Base-by-base conservation (phyloP, 2,797 vertebrate species). In the Fistularia commersonii region DNA sequence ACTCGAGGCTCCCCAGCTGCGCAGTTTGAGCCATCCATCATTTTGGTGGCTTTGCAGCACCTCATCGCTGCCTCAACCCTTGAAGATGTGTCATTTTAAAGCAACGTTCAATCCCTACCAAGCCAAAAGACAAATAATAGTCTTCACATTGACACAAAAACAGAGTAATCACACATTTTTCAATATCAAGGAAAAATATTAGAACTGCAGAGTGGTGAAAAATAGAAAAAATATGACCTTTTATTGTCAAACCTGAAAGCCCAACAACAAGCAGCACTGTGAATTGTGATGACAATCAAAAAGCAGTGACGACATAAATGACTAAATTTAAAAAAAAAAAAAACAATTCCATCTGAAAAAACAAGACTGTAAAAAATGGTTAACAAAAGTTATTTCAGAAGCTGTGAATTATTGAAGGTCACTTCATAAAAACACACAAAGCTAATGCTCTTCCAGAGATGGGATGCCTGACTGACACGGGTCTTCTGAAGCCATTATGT, bases 1-100 rank as follows among this genome's bases (percentile, higher is more conserved):
- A 60, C 76, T 76, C 60, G 54, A 75, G 59, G 48, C 49, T 71
- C 63, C 68, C 61, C 56, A 55, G 65, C 44, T 64, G 15, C 69
- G 70, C 60, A 45, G 66, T 80, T 66, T 76, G 72, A 82, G 74
- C 65, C 51, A 44, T 70, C 51, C 63, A 51, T 55, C 54, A 51
- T 76, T 71, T 72, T 67, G 64, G 64, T 45, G 61, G 55, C 52
- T 61, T 60, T 49, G 13, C 61, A 64, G 65, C 15, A 39, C 61
- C 52, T 79, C 59, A 14, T 46, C 34, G 11, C 50, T 37, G 51
- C 39, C 55, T 65, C 32, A 59, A 69, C 66, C 57, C 42, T 58
- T 46, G 23, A 46, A 60, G 61, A 72, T 53, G 54, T 66, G 57
- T 65, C 51, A 48, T 45, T 66, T 61, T 49, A 7, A 32, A 74